phyloP scores from a whole-genome alignment of 2,888 invertebrate genomes.

The Laspeyria flexula region DNA sequence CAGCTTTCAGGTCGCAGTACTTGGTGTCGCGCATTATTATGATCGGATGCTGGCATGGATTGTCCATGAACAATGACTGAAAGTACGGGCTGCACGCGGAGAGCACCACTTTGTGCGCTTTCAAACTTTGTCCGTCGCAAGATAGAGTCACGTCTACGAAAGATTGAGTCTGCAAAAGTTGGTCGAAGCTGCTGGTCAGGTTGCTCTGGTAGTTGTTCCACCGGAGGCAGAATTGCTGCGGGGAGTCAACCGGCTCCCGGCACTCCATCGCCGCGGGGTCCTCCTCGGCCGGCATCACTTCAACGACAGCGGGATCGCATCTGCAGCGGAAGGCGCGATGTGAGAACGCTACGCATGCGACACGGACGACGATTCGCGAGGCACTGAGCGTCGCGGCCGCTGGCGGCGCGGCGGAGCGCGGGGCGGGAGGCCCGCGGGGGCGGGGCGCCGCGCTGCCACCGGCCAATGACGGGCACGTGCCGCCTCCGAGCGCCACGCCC shows the following conservation, averaged over 20 bases:
- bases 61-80: constrained; percentile 95
- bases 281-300: constrained; percentile 82
- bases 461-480: constrained; percentile 44
- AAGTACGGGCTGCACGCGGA: constrained; percentile 98
- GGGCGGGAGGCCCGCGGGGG: constrained; percentile 57
- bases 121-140: constrained; percentile 95
- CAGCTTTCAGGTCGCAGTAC: constrained; percentile 95
- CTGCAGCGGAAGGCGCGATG: constrained; percentile 71
- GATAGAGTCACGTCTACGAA: constrained; percentile 97
- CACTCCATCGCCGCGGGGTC: constrained; percentile 79
- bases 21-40: constrained; percentile 97
- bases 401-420: constrained; percentile 56
- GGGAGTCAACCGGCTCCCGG: constrained; percentile 84
- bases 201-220: constrained; percentile 98
- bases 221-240: constrained; percentile 95
- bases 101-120: constrained; percentile 97
- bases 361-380: constrained; percentile 73
- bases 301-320: constrained; percentile 72
- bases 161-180: constrained; percentile 94
- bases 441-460: constrained; percentile 59
- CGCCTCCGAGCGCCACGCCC: constrained; percentile 47
- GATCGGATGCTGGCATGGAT: constrained; percentile 97
- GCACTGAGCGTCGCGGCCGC: constrained; percentile 63
- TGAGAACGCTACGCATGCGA: constrained; percentile 63
- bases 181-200: constrained; percentile 95